Evolutionary conservation across 2,113 vertebrate species (phyloP).

Genomic region (Xiphorhynchus elegans): DNA sequence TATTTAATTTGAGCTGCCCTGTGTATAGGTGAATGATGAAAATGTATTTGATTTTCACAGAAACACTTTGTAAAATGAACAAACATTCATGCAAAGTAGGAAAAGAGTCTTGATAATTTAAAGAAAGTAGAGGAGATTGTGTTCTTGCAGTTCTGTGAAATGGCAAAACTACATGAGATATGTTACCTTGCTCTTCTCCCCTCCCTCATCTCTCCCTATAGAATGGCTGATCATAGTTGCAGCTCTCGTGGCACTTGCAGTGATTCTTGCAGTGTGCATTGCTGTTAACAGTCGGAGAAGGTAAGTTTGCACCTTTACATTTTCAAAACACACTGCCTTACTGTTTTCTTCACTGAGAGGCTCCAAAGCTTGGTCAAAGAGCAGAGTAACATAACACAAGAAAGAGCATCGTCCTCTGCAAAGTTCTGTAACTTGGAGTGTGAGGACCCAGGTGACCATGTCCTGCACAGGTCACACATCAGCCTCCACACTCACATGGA

Average conservation of each 20-base stretch:
- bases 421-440: background rate
- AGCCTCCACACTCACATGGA: background rate
- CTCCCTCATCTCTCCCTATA: background rate
- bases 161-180: fast-evolving
- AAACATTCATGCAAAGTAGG: background rate
- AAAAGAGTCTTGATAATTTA: background rate
- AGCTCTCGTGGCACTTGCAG: conserved; percentile 29
- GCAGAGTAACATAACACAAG: background rate
- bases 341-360: background rate
- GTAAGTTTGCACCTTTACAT: conserved; percentile 15
- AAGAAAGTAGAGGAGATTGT: background rate
- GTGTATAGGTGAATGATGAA: background rate
- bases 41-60: background rate
- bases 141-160: background rate
- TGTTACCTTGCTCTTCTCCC: fast-evolving
- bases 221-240: conserved; percentile 68
- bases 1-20: background rate
- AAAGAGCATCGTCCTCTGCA: background rate
- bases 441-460: too few species aligned
- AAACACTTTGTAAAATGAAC: background rate
- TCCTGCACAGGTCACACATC: background rate
- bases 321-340: background rate
- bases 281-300: conserved; percentile 64
- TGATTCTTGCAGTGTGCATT: conserved; percentile 68
- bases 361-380: background rate